Conservation (phyloP, 2,113 vertebrate genomes). For the Beaufortia kweichowensis region DNA sequence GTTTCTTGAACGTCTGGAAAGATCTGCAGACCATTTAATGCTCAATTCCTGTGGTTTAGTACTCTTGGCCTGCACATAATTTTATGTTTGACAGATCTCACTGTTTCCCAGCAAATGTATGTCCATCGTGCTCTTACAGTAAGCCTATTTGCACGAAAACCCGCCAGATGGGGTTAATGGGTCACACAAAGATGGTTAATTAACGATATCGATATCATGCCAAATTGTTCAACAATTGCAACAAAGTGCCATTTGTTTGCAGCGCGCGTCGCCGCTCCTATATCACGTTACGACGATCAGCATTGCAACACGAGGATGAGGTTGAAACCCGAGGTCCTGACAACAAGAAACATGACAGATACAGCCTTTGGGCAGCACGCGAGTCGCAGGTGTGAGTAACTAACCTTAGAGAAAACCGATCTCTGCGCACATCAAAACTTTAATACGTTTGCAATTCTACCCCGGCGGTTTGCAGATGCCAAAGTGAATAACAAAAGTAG, state of each 20-base stretch:
- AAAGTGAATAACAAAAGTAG: slow-evolving; percentile 9
- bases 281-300: not conserved
- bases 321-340: slow-evolving; percentile 1
- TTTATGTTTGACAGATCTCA: not conserved
- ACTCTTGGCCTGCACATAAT: not conserved
- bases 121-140: not conserved
- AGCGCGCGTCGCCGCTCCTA: not conserved
- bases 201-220: not conserved
- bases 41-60: slow-evolving; percentile 15
- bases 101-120: not conserved
- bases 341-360: slow-evolving; percentile 26
- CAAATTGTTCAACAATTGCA: slow-evolving; percentile 11
- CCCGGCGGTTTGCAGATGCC: not conserved
- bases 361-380: slow-evolving; percentile 15
- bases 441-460: not conserved
- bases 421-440: not conserved
- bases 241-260: slow-evolving; percentile 17
- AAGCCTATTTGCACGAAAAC: slow-evolving; percentile 19
- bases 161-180: not conserved
- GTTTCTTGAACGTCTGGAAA: slow-evolving; percentile 13
- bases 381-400: not conserved
- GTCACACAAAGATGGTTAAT: slow-evolving; percentile 25
- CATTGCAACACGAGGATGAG: slow-evolving; percentile 5
- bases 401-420: not conserved
- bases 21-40: slow-evolving; percentile 6